A percentile compares a stretch with the other conserved stretches of the same genome.
These are phyloP conservation scores for Heliornis fulica DNA, from an alignment of 2,113 vertebrate species.

Conservation along the genomic window DNA sequence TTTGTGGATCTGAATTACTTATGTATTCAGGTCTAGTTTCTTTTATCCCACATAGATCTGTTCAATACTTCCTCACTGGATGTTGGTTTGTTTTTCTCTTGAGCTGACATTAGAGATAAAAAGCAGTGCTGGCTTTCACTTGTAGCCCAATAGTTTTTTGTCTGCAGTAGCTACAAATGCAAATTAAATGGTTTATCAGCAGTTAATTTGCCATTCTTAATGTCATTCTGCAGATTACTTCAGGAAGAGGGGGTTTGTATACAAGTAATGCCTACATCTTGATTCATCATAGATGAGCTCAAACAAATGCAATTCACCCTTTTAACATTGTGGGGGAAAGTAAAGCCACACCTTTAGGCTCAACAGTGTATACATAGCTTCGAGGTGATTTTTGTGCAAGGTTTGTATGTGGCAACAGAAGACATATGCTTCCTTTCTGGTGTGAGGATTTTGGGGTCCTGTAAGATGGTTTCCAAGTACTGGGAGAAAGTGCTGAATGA, in stretches of 20 bases:
- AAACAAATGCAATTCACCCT: not conserved
- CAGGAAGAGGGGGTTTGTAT: not conserved
- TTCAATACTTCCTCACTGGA: not conserved
- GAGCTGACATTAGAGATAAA: not conserved
- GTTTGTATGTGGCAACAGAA: not conserved
- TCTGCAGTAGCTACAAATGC: not conserved
- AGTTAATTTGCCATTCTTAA: conserved; percentile 11
- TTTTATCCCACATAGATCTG: not conserved
- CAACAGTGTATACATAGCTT: not conserved
- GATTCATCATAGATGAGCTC: conserved; percentile 18
- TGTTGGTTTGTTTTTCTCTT: not conserved
- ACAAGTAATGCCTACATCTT: not conserved
- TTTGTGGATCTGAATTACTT: not conserved
- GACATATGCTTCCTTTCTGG: accelerated
- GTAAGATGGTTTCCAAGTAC: not conserved
- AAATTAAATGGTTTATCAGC: conserved; percentile 30
- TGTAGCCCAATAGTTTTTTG: not conserved
- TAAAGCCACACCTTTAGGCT: not conserved
- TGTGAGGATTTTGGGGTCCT: not conserved
- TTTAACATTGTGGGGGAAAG: not conserved
- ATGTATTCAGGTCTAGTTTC: not conserved
- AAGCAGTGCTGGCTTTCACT: not conserved
- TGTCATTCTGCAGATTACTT: conserved; percentile 15
- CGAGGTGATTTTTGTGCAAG: not conserved
- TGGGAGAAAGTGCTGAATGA: not conserved